Conservation (phyloP, 1,140 invertebrate genomes). For the Leucophenga varia region DNA sequence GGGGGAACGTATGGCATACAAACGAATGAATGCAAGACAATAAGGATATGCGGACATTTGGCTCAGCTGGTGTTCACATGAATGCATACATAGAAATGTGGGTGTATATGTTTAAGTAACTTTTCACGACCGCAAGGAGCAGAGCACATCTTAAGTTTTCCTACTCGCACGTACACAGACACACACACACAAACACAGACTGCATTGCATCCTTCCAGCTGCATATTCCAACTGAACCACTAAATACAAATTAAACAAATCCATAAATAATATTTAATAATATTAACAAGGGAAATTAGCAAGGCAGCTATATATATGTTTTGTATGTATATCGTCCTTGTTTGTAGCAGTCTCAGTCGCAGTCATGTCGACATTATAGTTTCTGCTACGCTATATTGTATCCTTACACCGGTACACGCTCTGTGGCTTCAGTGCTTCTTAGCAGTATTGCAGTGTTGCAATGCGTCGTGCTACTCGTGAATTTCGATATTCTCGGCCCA, state of each 20-base stretch:
- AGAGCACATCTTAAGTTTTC: constrained; percentile 31
- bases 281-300: constrained; percentile 56
- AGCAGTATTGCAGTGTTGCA: too few species aligned
- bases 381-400: too few species aligned
- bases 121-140: constrained; percentile 22
- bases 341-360: too few species aligned
- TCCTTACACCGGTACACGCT: too few species aligned
- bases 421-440: too few species aligned
- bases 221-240: constrained; percentile 29
- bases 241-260: constrained; percentile 57
- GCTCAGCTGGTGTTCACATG: constrained; percentile 28
- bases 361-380: too few species aligned
- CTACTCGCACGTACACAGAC: constrained; percentile 1
- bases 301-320: too few species aligned
- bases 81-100: constrained; percentile 21
- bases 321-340: too few species aligned
- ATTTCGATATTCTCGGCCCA: constrained; percentile 16
- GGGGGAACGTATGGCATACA: neutral
- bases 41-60: constrained; percentile 29
- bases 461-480: too few species aligned
- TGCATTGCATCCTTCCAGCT: neutral
- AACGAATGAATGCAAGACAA: neutral
- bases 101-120: too few species aligned
- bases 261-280: constrained; percentile 57
- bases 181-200: constrained; percentile 15